Percentiles rank a stretch among this genome's conserved stretches.
These are phyloP conservation scores for Trypoxylus dichotomus DNA, from an alignment of 1,140 invertebrate genomes.

Conservation along the genomic window DNA sequence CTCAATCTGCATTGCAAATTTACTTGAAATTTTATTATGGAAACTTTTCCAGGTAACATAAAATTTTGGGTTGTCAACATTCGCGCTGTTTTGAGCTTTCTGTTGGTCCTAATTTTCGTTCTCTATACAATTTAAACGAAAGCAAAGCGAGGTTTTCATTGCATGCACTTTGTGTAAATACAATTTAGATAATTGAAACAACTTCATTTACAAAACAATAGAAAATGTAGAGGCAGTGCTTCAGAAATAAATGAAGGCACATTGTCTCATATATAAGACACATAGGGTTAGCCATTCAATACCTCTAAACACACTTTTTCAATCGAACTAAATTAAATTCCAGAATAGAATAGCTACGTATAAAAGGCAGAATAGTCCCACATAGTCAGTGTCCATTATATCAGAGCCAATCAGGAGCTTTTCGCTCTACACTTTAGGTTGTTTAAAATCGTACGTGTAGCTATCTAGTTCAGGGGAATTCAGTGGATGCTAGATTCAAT, in stretches of 20 bases:
- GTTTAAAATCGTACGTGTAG: constrained; percentile 13
- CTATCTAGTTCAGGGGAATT: constrained; percentile 1
- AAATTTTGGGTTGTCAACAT: background rate
- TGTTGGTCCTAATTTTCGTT: background rate
- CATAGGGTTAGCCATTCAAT: background rate
- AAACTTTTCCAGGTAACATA: background rate
- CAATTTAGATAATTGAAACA: too few relatives aligned
- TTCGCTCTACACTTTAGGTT: background rate
- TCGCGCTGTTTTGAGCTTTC: background rate
- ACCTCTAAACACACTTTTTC: background rate
- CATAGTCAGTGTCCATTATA: background rate
- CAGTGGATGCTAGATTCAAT: background rate
- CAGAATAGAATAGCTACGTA: background rate
- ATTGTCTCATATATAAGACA: background rate
- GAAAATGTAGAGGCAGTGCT: too few relatives aligned
- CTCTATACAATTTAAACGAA: too few relatives aligned
- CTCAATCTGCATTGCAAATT: background rate
- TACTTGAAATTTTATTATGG: background rate
- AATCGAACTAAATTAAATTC: constrained; percentile 6
- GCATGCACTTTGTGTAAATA: too few relatives aligned
- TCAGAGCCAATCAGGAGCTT: background rate
- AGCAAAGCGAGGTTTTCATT: too few relatives aligned
- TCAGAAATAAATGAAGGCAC: too few relatives aligned
- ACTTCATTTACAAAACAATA: too few relatives aligned
- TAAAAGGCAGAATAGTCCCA: background rate